These are phyloP conservation scores for Drosophila borealis DNA, from an alignment of 2,888 invertebrate genomes.

Conservation along the genomic window DNA sequence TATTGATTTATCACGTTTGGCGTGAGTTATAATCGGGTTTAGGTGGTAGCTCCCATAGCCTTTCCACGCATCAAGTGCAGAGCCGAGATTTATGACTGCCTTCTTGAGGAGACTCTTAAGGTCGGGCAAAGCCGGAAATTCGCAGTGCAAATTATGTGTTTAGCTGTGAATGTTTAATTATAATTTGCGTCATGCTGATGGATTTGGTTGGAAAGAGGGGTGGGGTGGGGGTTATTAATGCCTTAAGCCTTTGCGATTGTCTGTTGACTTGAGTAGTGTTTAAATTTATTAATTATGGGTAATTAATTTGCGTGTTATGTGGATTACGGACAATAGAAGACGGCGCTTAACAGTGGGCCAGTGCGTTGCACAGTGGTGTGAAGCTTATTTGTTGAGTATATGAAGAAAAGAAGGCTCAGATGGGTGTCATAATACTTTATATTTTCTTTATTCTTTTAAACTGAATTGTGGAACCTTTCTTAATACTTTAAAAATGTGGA, in stretches of 20 bases:
- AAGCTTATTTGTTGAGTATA: background rate
- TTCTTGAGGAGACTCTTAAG: slow-evolving; percentile 3
- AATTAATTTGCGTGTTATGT: slow-evolving; percentile 53
- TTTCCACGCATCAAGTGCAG: slow-evolving; percentile 49
- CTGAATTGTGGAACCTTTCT: too few relatives aligned
- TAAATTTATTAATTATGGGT: slow-evolving; percentile 68
- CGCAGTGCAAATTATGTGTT: slow-evolving; percentile 62
- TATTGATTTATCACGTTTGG: slow-evolving; percentile 75
- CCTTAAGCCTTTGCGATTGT: slow-evolving; percentile 35
- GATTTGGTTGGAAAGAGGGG: slow-evolving; percentile 3
- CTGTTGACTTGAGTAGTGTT: slow-evolving; percentile 45
- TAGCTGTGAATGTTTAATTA: slow-evolving; percentile 60
- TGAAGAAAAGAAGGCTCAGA: background rate
- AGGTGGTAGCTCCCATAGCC: slow-evolving; percentile 23
- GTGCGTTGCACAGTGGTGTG: background rate
- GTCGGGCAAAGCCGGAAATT: slow-evolving; percentile 23
- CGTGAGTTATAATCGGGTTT: slow-evolving; percentile 68
- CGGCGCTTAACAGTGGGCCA: background rate
- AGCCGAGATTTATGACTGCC: slow-evolving; percentile 62
- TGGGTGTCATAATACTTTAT: background rate
- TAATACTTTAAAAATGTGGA: too few relatives aligned
- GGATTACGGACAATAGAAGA: slow-evolving; percentile 12
- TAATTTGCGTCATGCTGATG: slow-evolving; percentile 39
- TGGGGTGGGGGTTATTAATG: slow-evolving; percentile 56
- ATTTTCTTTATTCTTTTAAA: background rate